These are phyloP conservation scores for Drosophila rellima DNA, from an alignment of 2,888 invertebrate species.

Conservation along the genomic window DNA sequence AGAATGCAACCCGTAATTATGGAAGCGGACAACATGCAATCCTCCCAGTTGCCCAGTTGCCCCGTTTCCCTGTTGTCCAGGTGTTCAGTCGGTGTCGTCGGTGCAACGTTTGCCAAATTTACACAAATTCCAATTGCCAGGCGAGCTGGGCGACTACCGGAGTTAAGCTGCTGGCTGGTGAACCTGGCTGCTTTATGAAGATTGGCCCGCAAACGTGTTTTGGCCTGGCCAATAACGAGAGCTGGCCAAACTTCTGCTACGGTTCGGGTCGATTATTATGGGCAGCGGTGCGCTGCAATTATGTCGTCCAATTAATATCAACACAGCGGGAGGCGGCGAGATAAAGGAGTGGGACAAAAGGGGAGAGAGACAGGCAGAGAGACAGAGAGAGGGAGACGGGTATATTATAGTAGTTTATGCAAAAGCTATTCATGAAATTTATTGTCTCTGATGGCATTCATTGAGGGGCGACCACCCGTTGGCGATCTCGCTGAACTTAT, in stretches of 20 bases:
- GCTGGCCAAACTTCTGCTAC: constrained; percentile 32
- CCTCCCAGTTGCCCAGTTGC: constrained; percentile 24
- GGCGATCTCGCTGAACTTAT: constrained; percentile 54
- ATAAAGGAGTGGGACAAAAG: constrained; percentile 12
- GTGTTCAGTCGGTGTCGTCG: constrained; percentile 43
- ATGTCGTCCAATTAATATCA: constrained; percentile 85
- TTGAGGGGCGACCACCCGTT: constrained; percentile 63
- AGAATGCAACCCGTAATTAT: constrained; percentile 52
- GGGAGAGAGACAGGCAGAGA: background rate
- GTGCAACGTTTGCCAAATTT: constrained; percentile 73
- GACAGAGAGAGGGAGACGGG: background rate
- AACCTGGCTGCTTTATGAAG: constrained; percentile 49
- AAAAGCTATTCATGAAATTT: constrained; percentile 73
- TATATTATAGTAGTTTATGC: constrained; percentile 64
- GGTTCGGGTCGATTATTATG: constrained; percentile 81
- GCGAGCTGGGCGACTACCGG: constrained; percentile 34
- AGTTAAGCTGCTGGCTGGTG: constrained; percentile 27
- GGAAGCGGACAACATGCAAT: constrained; percentile 43
- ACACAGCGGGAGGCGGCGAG: constrained; percentile 75
- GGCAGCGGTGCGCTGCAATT: constrained; percentile 83
- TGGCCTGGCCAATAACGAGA: constrained; percentile 77
- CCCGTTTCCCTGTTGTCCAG: constrained; percentile 25
- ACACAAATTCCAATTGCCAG: constrained; percentile 72
- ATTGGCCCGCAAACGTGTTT: constrained; percentile 76
- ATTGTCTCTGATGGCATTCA: constrained; percentile 69